A percentile compares a stretch with the other conserved stretches of the same genome.
phyloP scores from a whole-genome alignment of 2,797 vertebrate genomes.

The Centroberyx gerrardi region DNA sequence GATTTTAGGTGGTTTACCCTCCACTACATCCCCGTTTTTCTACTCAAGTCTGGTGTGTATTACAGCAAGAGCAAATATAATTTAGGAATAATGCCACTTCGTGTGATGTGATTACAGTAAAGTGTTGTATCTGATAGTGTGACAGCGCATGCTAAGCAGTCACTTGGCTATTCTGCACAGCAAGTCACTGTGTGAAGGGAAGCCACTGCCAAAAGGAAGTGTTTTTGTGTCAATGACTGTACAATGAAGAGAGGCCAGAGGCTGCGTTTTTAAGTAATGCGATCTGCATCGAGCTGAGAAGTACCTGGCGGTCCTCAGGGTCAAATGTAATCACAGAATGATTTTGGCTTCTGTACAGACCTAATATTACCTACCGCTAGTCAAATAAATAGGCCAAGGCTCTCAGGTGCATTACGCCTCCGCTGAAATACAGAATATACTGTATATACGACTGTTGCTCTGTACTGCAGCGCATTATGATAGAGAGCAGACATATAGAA shows the following conservation, averaged over 20 bases:
- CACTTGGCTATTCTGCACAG: conserved; percentile 43
- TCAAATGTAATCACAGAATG: conserved; percentile 71
- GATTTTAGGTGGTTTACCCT: background rate
- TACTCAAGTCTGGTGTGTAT: background rate
- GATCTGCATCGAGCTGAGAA: conserved; percentile 63
- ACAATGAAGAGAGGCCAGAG: conserved; percentile 60
- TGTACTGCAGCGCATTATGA: conserved; percentile 22
- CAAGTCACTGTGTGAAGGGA: conserved; percentile 33
- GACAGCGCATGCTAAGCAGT: conserved; percentile 34
- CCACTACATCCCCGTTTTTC: background rate
- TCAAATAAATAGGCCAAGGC: conserved; percentile 64
- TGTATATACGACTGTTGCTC: conserved; percentile 8
- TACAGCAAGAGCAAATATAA: background rate
- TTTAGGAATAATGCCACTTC: conserved; percentile 3
- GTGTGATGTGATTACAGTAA: conserved; percentile 9
- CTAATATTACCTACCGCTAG: conserved; percentile 59
- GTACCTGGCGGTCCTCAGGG: conserved; percentile 53
- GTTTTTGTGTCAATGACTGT: conserved; percentile 58
- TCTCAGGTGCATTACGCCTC: conserved; percentile 45
- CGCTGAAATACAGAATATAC: conserved; percentile 34
- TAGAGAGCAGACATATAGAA: conserved; percentile 32
- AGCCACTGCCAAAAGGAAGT: conserved; percentile 43
- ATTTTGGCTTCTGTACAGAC: conserved; percentile 65
- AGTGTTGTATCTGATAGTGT: background rate
- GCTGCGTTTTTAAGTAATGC: conserved; percentile 67